Evolutionary conservation across 2,888 invertebrate species (phyloP).

Genomic region (Dysmachus trigonus): DNA sequence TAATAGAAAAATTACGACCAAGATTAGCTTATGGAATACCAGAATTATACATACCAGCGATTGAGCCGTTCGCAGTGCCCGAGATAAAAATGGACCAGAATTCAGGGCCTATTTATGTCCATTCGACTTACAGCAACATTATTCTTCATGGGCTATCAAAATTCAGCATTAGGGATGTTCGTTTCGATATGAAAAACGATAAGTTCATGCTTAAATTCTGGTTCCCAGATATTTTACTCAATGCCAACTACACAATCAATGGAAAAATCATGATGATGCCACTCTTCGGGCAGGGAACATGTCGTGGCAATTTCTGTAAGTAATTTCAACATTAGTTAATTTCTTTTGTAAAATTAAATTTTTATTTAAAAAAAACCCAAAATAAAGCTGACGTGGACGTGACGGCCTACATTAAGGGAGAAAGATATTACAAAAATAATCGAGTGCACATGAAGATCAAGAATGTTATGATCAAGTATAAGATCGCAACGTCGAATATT

Average conservation of each 20-base stretch:
- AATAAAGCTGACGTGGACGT: slow-evolving; percentile 73
- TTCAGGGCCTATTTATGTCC: slow-evolving; percentile 74
- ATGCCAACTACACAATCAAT: slow-evolving; percentile 71
- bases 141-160: slow-evolving; percentile 72
- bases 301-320: slow-evolving; percentile 76
- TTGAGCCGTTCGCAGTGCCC: slow-evolving; percentile 74
- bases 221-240: slow-evolving; percentile 73
- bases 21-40: slow-evolving; percentile 72
- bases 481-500: slow-evolving; percentile 72
- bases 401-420: slow-evolving; percentile 69
- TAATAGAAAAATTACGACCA: slow-evolving; percentile 70
- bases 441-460: slow-evolving; percentile 69
- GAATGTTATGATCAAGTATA: slow-evolving; percentile 73
- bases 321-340: slow-evolving; percentile 49
- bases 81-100: slow-evolving; percentile 75
- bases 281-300: slow-evolving; percentile 73
- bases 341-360: neutral
- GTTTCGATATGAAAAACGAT: slow-evolving; percentile 64
- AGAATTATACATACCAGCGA: slow-evolving; percentile 73
- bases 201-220: slow-evolving; percentile 70
- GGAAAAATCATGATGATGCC: slow-evolving; percentile 80
- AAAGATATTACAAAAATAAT: slow-evolving; percentile 64
- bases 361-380: neutral
- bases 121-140: slow-evolving; percentile 73
- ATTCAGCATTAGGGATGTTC: slow-evolving; percentile 71